A percentile compares a stretch with the other conserved stretches of the same genome.
Evolutionary conservation across 2,888 invertebrate species (phyloP).

Genomic region (Diarsia brunnea): DNA sequence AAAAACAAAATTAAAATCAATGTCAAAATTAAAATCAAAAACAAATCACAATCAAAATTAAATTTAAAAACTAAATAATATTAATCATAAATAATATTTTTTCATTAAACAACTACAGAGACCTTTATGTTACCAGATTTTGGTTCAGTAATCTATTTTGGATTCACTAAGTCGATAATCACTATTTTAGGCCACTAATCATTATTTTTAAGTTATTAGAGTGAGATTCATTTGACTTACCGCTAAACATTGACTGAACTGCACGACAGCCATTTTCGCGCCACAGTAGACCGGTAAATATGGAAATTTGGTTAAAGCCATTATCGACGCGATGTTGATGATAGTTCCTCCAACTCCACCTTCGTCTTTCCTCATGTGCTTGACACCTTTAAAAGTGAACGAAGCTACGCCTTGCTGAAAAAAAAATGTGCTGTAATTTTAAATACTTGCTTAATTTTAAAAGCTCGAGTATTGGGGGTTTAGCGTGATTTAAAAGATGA

Average conservation of each 20-base stretch:
- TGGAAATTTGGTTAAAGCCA: slow-evolving; percentile 63
- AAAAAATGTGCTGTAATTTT: not conserved
- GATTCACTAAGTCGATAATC: not conserved
- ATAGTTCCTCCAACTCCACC: slow-evolving; percentile 77
- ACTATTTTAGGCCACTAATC: not conserved
- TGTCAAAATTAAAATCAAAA: too few relatives aligned
- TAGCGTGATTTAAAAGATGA: too few relatives aligned
- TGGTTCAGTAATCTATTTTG: not conserved
- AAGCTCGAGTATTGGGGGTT: too few relatives aligned
- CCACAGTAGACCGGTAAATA: slow-evolving; percentile 73
- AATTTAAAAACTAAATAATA: too few relatives aligned
- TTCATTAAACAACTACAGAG: too few relatives aligned
- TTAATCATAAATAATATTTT: too few relatives aligned
- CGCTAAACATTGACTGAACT: slow-evolving; percentile 53
- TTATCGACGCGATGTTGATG: slow-evolving; percentile 75
- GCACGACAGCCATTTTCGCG: slow-evolving; percentile 67
- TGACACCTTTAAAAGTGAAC: slow-evolving; percentile 77
- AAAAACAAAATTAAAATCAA: too few relatives aligned
- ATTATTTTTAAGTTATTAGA: not conserved
- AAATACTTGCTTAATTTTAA: not conserved
- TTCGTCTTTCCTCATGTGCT: slow-evolving; percentile 75
- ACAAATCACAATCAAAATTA: too few relatives aligned
- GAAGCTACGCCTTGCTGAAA: slow-evolving; percentile 86
- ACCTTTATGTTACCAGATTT: not conserved
- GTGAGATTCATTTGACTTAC: slow-evolving; percentile 26